phyloP scores from a whole-genome alignment of 92 coral and sea anemone species.

The Metridium senile region DNA sequence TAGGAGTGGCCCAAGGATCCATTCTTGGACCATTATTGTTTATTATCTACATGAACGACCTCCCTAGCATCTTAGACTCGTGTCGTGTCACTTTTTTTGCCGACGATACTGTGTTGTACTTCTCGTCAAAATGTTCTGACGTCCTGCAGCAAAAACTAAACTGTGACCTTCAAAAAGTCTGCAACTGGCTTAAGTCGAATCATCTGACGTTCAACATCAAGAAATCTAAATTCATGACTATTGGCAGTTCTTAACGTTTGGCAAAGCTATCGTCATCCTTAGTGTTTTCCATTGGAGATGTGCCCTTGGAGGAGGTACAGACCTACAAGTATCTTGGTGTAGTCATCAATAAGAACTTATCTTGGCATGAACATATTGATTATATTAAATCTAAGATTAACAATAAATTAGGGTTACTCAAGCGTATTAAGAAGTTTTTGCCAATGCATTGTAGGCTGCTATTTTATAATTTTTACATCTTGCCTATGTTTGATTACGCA shows the following conservation, averaged over 20 bases:
- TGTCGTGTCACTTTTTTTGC: constrained; percentile 37
- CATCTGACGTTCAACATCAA: background rate
- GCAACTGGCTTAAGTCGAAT: background rate
- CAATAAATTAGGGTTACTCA: background rate
- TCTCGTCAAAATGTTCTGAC: constrained; percentile 3
- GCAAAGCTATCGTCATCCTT: background rate
- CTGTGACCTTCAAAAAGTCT: background rate
- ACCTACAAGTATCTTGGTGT: constrained; percentile 9
- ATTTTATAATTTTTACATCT: background rate
- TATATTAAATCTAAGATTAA: background rate
- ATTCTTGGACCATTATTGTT: no score
- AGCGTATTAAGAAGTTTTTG: background rate
- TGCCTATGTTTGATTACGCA: background rate
- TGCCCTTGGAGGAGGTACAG: background rate
- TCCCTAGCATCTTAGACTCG: constrained; percentile 15
- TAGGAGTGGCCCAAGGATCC: constrained; percentile 44
- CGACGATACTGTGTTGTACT: constrained; percentile 42
- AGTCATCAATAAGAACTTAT: background rate
- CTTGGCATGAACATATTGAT: background rate
- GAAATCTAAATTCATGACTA: background rate
- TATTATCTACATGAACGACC: constrained; percentile 41
- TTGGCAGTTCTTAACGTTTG: background rate
- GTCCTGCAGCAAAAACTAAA: background rate
- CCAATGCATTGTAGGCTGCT: background rate
- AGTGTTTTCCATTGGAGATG: background rate